Evolutionary conservation across 2,113 vertebrate genomes (phyloP), one percentile per base, ranked within the genome.

Genomic region (Antennarius striatus): DNA sequence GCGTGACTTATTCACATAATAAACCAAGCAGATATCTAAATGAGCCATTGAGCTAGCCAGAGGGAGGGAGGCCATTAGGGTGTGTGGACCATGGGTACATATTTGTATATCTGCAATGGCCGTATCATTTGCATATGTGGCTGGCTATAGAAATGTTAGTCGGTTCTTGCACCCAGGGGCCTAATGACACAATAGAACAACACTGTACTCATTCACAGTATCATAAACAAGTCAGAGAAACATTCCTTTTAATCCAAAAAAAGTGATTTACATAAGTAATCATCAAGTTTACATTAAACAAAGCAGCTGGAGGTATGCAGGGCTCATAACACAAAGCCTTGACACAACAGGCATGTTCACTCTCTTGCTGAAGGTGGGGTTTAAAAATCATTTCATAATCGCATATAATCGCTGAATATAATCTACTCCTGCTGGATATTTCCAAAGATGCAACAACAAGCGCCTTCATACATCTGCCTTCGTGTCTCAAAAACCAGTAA

Each of bases 101-200:
- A 89, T 90, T 90, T 91, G 89, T 90, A 91, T 89, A 88, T 90
- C 88, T 88, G 76, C 85, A 90, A 91, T 89, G 88, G 89, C 79
- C 81, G 81, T 51, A 85, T 90, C 85, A 89, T 91, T 90, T 90
- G 85, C 85, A 90, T 88, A 89, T 67, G 68, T 39, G 76, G 79
- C 79, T 68, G 63, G 80, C 75, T 80, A 56, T 56, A 80, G 77
- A 67, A 74, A 78, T 69, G 80, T 68, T 65, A 51, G 68, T 66
- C 43, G 51, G 42, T 29, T 56, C 51, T 82, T 46, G 60, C 29
- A 70, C 65, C 69, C 68, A 32, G 59, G 71, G 62, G 69, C 67
- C 73, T 63, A 56, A 71, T 68, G 73, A 83, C 70, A 75, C 60
- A 57, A 85, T 54, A 74, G 51, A 75, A 80, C 77, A 63, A 82